Evolutionary conservation across 1,140 invertebrate species (phyloP).

Genomic region (Rhyacophila brunnea): DNA sequence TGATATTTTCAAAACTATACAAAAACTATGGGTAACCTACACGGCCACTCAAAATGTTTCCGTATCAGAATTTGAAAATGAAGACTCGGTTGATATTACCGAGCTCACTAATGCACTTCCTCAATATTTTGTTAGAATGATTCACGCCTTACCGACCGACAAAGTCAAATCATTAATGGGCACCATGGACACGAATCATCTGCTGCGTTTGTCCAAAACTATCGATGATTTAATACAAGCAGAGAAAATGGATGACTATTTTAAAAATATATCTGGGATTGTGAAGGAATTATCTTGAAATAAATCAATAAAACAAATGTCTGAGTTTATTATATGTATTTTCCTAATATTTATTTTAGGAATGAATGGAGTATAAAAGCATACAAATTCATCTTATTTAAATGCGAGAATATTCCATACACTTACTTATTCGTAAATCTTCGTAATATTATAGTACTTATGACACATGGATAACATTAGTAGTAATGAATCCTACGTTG

Average conservation of each 20-base stretch:
- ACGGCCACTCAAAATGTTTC: not conserved
- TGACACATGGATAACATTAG: no score
- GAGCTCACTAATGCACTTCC: conserved; percentile 8
- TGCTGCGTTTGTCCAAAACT: conserved; percentile 5
- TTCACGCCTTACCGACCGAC: conserved; percentile 18
- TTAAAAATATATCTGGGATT: not conserved
- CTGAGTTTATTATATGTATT: not conserved
- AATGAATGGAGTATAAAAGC: no score
- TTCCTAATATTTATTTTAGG: not conserved
- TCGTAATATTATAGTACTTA: no score
- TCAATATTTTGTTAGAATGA: conserved; percentile 28
- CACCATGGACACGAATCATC: conserved; percentile 1
- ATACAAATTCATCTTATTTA: no score
- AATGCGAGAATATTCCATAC: no score
- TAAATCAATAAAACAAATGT: not conserved
- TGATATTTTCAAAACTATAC: conserved; percentile 12
- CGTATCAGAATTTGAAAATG: conserved; percentile 2
- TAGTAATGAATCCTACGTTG: no score
- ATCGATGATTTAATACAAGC: conserved; percentile 13
- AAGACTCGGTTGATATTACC: not conserved
- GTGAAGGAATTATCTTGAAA: not conserved
- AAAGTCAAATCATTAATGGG: conserved; percentile 2
- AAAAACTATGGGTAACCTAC: conserved; percentile 20
- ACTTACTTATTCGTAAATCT: no score
- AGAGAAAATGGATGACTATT: not conserved